phyloP scores from a whole-genome alignment of 2,888 invertebrate genomes.

The Leucophenga montana region DNA sequence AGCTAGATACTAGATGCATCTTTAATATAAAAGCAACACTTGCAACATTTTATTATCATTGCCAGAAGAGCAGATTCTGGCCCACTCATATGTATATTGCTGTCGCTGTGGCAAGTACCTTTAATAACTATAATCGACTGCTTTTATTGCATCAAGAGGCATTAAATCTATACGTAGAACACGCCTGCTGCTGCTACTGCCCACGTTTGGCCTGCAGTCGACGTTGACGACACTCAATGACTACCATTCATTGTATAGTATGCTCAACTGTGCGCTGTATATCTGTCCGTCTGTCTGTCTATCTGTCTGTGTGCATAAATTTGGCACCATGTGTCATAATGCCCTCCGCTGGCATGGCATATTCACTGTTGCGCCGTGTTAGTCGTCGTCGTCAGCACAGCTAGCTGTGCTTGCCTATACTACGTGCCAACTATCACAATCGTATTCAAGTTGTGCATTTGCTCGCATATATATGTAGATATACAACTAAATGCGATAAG shows the following conservation, averaged over 20 bases:
- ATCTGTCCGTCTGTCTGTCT: background rate
- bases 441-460: slow-evolving; percentile 28
- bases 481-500: slow-evolving; percentile 29
- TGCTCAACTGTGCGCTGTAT: slow-evolving; percentile 10
- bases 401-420: slow-evolving; percentile 19
- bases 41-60: slow-evolving; percentile 39
- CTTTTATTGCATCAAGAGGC: slow-evolving; percentile 22
- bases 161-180: background rate
- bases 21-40: slow-evolving; percentile 45
- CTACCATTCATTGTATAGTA: slow-evolving; percentile 9
- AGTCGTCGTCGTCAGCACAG: background rate
- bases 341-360: slow-evolving; percentile 22
- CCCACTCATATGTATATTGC: background rate
- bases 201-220: slow-evolving; percentile 3
- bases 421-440: slow-evolving; percentile 35
- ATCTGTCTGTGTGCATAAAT: slow-evolving; percentile 40
- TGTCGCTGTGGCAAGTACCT: slow-evolving; percentile 2
- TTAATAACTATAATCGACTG: slow-evolving; percentile 22
- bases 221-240: slow-evolving; percentile 12
- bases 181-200: background rate
- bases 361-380: background rate
- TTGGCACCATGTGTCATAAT: slow-evolving; percentile 55
- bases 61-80: slow-evolving; percentile 2
- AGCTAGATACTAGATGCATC: no score
- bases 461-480: slow-evolving; percentile 1